Percentiles rank a stretch among this genome's conserved stretches.
Conservation (phyloP, 2,888 invertebrate genomes). For the Zele albiditarsus region DNA sequence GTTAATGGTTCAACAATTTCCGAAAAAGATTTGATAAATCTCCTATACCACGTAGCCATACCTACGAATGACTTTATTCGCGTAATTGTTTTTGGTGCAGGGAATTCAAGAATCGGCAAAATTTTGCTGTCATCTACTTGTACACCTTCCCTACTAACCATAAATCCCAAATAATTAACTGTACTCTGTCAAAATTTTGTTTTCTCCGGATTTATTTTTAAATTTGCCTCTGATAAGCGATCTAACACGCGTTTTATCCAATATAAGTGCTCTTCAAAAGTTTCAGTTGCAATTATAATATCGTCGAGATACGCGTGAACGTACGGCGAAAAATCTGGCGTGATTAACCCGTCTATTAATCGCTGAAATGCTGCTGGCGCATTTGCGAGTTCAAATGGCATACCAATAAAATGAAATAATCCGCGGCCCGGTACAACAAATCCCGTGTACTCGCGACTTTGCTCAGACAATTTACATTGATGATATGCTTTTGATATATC, state of each 20-base stretch:
- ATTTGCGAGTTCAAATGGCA: slow-evolving; percentile 58
- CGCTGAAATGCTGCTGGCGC: slow-evolving; percentile 58
- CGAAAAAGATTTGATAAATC: slow-evolving; percentile 31
- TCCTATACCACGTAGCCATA: slow-evolving; percentile 52
- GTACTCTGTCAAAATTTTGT: slow-evolving; percentile 52
- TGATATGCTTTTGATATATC: slow-evolving; percentile 59
- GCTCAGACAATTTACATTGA: slow-evolving; percentile 55
- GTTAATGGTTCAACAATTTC: slow-evolving; percentile 20
- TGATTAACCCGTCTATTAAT: neutral
- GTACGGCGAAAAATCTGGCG: neutral
- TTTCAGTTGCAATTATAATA: neutral
- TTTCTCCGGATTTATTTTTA: slow-evolving; percentile 53
- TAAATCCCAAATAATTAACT: slow-evolving; percentile 46
- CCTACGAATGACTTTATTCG: slow-evolving; percentile 52
- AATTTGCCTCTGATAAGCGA: slow-evolving; percentile 47
- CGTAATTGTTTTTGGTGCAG: slow-evolving; percentile 40
- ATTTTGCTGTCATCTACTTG: slow-evolving; percentile 34
- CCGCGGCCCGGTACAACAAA: slow-evolving; percentile 59
- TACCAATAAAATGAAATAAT: slow-evolving; percentile 57
- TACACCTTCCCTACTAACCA: slow-evolving; percentile 19
- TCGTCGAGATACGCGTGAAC: slow-evolving; percentile 1
- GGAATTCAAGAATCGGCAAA: neutral
- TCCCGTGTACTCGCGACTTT: slow-evolving; percentile 55
- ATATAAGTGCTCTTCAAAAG: slow-evolving; percentile 4
- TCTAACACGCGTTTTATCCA: slow-evolving; percentile 47